Conservation (phyloP, 1,140 invertebrate species). For the Eumeta japonica region DNA sequence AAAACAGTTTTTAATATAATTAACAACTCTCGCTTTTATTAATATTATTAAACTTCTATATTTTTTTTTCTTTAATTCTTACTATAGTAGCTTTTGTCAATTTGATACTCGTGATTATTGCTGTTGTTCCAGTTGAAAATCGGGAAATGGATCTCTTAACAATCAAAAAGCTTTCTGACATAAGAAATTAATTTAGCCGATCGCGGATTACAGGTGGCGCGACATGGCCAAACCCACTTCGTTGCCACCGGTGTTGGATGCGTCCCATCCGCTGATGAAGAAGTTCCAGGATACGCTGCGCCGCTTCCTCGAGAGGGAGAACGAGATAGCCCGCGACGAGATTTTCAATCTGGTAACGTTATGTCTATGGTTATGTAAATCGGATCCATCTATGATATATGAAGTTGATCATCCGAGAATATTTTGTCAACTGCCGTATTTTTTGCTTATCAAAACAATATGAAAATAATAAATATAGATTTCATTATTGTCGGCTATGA, state of each 20-base stretch:
- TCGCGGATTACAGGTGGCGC: constrained; percentile 43
- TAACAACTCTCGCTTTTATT: too few species aligned
- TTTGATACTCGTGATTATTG: too few species aligned
- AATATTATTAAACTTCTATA: too few species aligned
- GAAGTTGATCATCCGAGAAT: too few species aligned
- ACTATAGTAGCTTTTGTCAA: too few species aligned
- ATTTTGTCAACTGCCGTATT: neutral
- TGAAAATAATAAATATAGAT: neutral
- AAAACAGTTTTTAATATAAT: too few species aligned
- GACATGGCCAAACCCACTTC: constrained; percentile 23
- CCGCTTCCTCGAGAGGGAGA: constrained; percentile 45
- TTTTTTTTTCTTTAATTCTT: too few species aligned
- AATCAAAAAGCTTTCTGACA: too few species aligned
- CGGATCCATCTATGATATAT: neutral
- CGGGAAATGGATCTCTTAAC: too few species aligned
- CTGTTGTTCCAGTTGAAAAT: too few species aligned
- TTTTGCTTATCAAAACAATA: neutral
- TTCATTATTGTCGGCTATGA: neutral
- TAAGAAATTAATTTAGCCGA: too few species aligned
- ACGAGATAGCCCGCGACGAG: constrained; percentile 40
- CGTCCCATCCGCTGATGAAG: constrained; percentile 51
- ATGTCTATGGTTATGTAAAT: too few species aligned
- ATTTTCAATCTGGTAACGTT: constrained; percentile 45
- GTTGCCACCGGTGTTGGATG: constrained; percentile 45
- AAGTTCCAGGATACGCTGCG: constrained; percentile 46